Base-by-base conservation (phyloP, 2,888 invertebrate genomes). In the Pachydiplax longipennis region DNA sequence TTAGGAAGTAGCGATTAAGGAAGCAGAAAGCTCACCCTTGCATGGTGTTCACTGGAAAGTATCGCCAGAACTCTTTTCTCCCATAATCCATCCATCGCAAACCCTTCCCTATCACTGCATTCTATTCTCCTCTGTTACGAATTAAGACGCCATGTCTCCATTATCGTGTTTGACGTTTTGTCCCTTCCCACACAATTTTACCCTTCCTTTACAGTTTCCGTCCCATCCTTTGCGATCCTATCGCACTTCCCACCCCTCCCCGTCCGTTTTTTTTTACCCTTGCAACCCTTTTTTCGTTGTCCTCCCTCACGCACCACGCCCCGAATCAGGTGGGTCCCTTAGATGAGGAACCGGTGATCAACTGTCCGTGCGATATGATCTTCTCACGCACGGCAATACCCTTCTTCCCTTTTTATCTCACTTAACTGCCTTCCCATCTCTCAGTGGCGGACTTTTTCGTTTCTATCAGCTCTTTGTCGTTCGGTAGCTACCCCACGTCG, bases 341-440 rank as follows among this genome's bases (percentile, higher is more conserved):
- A 4, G 65, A 65, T n/a, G 65, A 22, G 22, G 65, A 65, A n/a
- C 65, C 22, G 73, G 73, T 22, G 73, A 73, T 73, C 73, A 73
- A 73, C 73, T 73, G 73, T 73, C 73, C 73, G 73, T 73, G 73
- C 73, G 73, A 73, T 73, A 73, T 73, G 73, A 73, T 73, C 73
- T 73, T 73, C 73, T 73, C 73, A 25, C 31, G 25, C 31, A 18
- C n/a, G 25, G 3, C n/a, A n/a, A 25, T 25, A 22, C 65, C 65
- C n/a, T 25, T 65, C 22, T n/a, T n/a, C 73, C 73, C 25, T 31
- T 73, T n/a, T 73, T 31, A 73, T 13, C 73, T 25, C 31, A 12
- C 22, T 73, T 73, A 73, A 73, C 73, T 73, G 25, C 73, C 10
- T 25, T 73, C 73, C 73, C 73, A 73, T 73, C 73, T 73, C 73